Base-by-base conservation (phyloP, 2,797 vertebrate genomes). In the Malacoraja senta region DNA sequence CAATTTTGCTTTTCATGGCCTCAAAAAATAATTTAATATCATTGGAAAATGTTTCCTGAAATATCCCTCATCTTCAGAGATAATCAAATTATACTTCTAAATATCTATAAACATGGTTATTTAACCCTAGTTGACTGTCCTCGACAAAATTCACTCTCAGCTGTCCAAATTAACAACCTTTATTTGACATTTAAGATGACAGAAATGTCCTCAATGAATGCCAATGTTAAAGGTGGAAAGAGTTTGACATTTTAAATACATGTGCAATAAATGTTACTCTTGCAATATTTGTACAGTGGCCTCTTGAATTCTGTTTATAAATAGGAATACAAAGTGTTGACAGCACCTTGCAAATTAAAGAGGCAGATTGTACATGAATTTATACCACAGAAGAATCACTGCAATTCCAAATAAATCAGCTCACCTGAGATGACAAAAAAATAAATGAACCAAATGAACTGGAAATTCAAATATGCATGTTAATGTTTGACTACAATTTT, bases 391-490 rank as follows among this genome's bases (percentile, higher is more conserved):
- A 63, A 32, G 71, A 91, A 17, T 91, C 88, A 91, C 35, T 44
- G 88, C 88, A 91, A 44, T 35, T 91, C 71, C 35, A 24, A 91
- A 74, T 91, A 74, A 44, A 91, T 92, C 90, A 53, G 38, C 26
- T 26, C 44, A 92, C 38, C 68, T 76, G 68, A 76, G 71, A 58
- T 74, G 38, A 92, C 90, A 44, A 24, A 38, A 92, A 92, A 92
- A 71, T 92, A 74, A 92, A 92, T 92, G 71, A 92, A 92, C 90
- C 26, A 32, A 91, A 91, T 91, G 90, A 91, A 91, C 90, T 92
- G 90, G 90, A 92, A 92, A 92, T 92, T 76, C 90, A 92, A 92
- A 92, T 92, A 92, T 53, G 38, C 71, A 35, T 44, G 90, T 92
- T 92, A 92, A 92, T 92, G 71, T 92, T 92, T 92, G 35, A 92